phyloP scores from a whole-genome alignment of 1,140 invertebrate genomes.

The Aethina tumida region DNA sequence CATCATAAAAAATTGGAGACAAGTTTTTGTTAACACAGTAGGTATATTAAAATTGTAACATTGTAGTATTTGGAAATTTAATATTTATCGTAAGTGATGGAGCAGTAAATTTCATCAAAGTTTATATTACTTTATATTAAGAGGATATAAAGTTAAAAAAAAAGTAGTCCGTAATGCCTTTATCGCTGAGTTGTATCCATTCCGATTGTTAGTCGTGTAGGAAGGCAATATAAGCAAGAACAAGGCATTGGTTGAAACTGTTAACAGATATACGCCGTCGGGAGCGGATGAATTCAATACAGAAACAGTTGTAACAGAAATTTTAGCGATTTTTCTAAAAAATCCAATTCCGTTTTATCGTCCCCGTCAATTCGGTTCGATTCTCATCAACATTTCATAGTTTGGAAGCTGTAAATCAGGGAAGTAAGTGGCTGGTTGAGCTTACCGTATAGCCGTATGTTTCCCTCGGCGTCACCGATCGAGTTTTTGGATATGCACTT shows the following conservation, averaged over 20 bases:
- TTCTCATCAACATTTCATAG: slow-evolving; percentile 35
- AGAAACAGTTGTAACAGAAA: slow-evolving; percentile 26
- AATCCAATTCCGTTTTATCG: slow-evolving; percentile 34
- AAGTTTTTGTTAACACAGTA: too few relatives aligned
- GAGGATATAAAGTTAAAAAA: slow-evolving; percentile 11
- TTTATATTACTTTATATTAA: not conserved
- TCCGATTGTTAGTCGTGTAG: too few relatives aligned
- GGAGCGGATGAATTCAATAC: slow-evolving; percentile 13
- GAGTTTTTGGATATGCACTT: slow-evolving; percentile 90
- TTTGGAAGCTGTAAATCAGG: slow-evolving; percentile 31
- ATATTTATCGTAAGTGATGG: too few relatives aligned
- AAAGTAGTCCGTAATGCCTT: slow-evolving; percentile 9
- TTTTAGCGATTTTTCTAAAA: slow-evolving; percentile 28
- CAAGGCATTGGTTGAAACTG: slow-evolving; percentile 10
- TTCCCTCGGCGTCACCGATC: slow-evolving; percentile 78
- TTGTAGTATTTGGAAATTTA: too few relatives aligned
- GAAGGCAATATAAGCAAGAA: slow-evolving; percentile 8
- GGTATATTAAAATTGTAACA: too few relatives aligned
- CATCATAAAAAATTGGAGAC: too few relatives aligned
- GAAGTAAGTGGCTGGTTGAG: slow-evolving; percentile 21
- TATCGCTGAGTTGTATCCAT: too few relatives aligned
- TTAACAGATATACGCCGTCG: slow-evolving; percentile 11
- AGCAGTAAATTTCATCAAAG: not conserved
- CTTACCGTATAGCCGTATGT: slow-evolving; percentile 80
- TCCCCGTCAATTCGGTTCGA: slow-evolving; percentile 22